These are phyloP conservation scores for Lycophotia porphyrea DNA, from an alignment of 2,888 invertebrate genomes.

Conservation along the genomic window DNA sequence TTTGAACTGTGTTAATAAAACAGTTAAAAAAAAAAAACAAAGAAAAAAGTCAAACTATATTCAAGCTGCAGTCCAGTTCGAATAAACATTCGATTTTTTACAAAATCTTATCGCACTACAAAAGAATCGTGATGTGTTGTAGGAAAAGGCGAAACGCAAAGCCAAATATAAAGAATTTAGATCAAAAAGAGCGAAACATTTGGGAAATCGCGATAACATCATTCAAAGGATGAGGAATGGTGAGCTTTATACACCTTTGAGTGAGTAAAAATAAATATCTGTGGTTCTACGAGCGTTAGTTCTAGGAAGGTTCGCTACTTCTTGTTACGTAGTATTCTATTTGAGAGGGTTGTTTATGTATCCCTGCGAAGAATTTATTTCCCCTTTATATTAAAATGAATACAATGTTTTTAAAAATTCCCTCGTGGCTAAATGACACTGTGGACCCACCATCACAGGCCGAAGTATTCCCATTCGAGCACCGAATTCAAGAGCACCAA, in stretches of 20 bases:
- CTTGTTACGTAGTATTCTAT: constrained; percentile 49
- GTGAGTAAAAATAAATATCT: constrained; percentile 83
- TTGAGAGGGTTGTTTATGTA: constrained; percentile 31
- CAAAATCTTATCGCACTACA: constrained; percentile 80
- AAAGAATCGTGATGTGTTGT: constrained; percentile 85
- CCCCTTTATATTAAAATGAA: neutral
- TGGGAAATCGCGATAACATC: constrained; percentile 87
- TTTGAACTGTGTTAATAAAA: constrained; percentile 16
- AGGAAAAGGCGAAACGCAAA: constrained; percentile 82
- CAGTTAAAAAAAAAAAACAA: constrained; percentile 24
- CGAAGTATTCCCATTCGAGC: too few relatives aligned
- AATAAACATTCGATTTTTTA: constrained; percentile 81
- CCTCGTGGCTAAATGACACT: too few relatives aligned
- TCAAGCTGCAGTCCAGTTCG: constrained; percentile 68
- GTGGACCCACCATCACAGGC: too few relatives aligned
- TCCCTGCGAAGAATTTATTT: constrained; percentile 24
- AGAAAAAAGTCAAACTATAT: constrained; percentile 54
- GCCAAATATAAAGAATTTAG: constrained; percentile 86
- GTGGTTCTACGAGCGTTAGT: constrained; percentile 70
- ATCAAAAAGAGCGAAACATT: constrained; percentile 88
- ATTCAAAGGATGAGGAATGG: constrained; percentile 87
- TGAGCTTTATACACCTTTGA: constrained; percentile 86
- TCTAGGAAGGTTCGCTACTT: constrained; percentile 47
- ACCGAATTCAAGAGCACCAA: too few relatives aligned
- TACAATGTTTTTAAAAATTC: neutral